A percentile compares a stretch with the other conserved stretches of the same genome.
These are phyloP conservation scores for Promerops cafer DNA, from an alignment of 2,113 vertebrate genomes.

Conservation along the genomic window DNA sequence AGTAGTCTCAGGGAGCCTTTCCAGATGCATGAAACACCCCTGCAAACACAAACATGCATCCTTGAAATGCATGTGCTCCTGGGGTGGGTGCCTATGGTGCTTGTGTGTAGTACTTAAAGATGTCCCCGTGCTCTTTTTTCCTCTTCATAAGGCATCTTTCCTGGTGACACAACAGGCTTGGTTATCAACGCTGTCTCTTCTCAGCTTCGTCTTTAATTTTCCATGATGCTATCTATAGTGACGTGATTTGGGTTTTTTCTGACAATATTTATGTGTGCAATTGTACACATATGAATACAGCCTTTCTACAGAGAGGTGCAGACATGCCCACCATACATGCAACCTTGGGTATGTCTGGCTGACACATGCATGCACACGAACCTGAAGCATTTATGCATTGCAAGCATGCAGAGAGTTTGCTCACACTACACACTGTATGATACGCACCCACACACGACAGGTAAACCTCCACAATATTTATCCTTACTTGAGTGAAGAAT, in stretches of 20 bases:
- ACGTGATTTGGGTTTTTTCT: neutral
- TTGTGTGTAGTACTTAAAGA: neutral
- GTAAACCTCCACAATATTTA: neutral
- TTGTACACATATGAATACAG: neutral
- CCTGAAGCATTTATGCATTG: neutral
- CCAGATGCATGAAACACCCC: neutral
- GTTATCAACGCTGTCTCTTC: neutral
- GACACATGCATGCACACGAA: accelerated
- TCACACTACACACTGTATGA: neutral
- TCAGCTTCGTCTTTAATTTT: neutral
- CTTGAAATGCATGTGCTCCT: neutral
- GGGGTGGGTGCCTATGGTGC: accelerated
- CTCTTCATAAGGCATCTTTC: neutral
- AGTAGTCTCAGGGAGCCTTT: neutral
- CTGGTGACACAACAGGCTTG: neutral
- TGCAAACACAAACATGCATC: neutral
- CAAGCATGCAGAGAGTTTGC: neutral
- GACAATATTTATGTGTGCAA: neutral
- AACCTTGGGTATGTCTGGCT: neutral
- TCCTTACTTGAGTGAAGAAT: slow-evolving; percentile 17
- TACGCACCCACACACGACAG: neutral
- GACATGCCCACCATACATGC: neutral
- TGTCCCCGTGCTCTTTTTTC: neutral
- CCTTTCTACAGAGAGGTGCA: neutral
- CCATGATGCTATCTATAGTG: neutral